Evolutionary conservation across 2,113 vertebrate genomes (phyloP), one percentile per base, ranked within the genome.

Genomic region (Platichthys stellatus): DNA sequence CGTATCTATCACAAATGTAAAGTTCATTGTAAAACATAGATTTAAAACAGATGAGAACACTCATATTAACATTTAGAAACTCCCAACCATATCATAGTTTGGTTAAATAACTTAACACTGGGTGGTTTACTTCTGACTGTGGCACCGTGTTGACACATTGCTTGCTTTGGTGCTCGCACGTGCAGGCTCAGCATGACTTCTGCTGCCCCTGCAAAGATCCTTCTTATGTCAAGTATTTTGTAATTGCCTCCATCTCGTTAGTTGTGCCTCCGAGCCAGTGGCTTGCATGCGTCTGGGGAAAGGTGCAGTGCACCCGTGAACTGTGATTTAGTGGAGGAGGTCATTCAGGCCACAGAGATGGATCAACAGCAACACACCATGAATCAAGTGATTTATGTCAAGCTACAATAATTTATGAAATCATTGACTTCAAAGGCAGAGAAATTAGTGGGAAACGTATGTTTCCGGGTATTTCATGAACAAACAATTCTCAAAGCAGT

Each of bases 351-450:
- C 59, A 35, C 38, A 45, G 35, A 71, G 58, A 69, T 23, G 71
- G 40, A 87, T 75, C 72, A 84, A 80, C 56, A 72, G 23, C 69
- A 85, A 80, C 51, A 74, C 18, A 18, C 40, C 49, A 38, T 86
- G 85, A 87, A 85, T 89, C 81, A 69, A 23, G 31, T 54, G 6
- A 0, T 69, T 72, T 0, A 72, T 23, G 67, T 67, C 35, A 63
- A 59, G 31, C 73, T 72, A 60, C 72, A 72, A 62, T 67, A 54
- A 18, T 78, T 82, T 72, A 65, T 71, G 64, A 80, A 76, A 67
- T 64, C 23, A 65, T 2, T 54, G 70, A 84, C 58, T 78, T 79
- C 24, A 62, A 69, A 63, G 47, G 47, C 54, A 65, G 64, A 51
- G 13, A 53, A 38, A 69, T 40, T 4, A 43, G 43, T 63, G 72